phyloP scores from a whole-genome alignment of 2,113 vertebrate species.

The Bos javanicus region DNA sequence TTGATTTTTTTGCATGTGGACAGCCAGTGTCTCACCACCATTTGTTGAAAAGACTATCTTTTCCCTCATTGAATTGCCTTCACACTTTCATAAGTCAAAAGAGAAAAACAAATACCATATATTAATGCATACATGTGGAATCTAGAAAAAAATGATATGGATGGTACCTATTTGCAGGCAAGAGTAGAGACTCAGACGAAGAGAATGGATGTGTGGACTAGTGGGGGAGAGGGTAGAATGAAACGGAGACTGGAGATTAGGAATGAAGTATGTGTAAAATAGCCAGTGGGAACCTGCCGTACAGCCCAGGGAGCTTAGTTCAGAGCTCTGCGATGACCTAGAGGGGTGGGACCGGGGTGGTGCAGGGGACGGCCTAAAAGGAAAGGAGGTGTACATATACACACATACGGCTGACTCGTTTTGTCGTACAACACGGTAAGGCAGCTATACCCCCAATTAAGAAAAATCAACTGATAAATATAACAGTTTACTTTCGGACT shows the following conservation, averaged over 20 bases:
- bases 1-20: neutral
- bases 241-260: neutral
- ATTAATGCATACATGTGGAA: neutral
- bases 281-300: neutral
- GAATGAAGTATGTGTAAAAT: neutral
- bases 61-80: neutral
- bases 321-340: neutral
- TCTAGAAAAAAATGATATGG: neutral
- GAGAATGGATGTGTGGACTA: neutral
- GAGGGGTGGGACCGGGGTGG: neutral
- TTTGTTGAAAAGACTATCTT: neutral
- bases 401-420: neutral
- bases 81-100: neutral
- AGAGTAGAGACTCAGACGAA: neutral
- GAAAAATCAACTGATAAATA: neutral
- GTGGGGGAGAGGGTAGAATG: neutral
- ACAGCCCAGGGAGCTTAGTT: neutral
- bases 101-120: neutral
- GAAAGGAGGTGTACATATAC: neutral
- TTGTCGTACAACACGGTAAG: neutral
- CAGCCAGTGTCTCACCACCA: neutral
- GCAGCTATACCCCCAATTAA: neutral
- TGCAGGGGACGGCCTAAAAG: neutral
- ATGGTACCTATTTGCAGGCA: neutral
- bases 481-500: neutral